These are phyloP conservation scores for Myxocyprinus asiaticus DNA, from an alignment of 2,113 vertebrate species.

Conservation along the genomic window DNA sequence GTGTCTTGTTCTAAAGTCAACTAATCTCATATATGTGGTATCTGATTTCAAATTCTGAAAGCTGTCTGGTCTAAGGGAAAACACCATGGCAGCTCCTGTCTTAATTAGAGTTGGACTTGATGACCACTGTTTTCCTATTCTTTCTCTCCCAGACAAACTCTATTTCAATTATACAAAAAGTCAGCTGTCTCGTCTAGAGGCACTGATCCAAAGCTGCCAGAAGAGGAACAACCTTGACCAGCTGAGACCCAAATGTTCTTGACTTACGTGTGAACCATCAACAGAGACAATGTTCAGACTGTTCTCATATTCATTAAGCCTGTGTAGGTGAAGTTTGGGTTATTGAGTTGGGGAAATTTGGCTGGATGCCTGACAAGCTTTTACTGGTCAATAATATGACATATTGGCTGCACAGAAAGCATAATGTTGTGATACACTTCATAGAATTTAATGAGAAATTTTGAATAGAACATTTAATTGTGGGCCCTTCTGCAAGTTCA, in stretches of 20 bases:
- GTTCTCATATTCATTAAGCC: conserved; percentile 17
- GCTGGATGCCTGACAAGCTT: neutral
- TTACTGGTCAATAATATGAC: neutral
- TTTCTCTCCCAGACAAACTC: conserved; percentile 30
- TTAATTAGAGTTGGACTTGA: conserved; percentile 48
- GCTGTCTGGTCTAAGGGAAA: conserved; percentile 31
- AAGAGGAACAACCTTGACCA: conserved; percentile 42
- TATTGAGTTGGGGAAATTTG: conserved; percentile 10
- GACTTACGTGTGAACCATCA: conserved; percentile 7
- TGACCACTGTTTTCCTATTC: conserved; percentile 19
- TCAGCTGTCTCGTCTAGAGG: conserved; percentile 36
- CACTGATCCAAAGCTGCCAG: conserved; percentile 23
- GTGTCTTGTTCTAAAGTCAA: neutral
- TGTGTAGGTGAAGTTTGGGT: conserved; percentile 13
- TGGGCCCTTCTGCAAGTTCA: neutral
- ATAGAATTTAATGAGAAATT: neutral
- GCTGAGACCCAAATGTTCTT: conserved; percentile 18
- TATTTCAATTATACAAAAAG: conserved; percentile 43
- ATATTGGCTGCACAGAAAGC: too few species aligned
- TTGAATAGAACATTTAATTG: neutral
- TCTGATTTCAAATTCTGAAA: conserved; percentile 18
- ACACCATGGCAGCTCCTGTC: conserved; percentile 17
- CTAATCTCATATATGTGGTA: conserved; percentile 23
- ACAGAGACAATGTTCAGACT: neutral
- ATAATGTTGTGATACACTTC: too few species aligned